A percentile compares a stretch with the other conserved stretches of the same genome.
These are phyloP conservation scores for Trachelus stipa DNA, from an alignment of 2,888 invertebrate species.

Conservation along the genomic window DNA sequence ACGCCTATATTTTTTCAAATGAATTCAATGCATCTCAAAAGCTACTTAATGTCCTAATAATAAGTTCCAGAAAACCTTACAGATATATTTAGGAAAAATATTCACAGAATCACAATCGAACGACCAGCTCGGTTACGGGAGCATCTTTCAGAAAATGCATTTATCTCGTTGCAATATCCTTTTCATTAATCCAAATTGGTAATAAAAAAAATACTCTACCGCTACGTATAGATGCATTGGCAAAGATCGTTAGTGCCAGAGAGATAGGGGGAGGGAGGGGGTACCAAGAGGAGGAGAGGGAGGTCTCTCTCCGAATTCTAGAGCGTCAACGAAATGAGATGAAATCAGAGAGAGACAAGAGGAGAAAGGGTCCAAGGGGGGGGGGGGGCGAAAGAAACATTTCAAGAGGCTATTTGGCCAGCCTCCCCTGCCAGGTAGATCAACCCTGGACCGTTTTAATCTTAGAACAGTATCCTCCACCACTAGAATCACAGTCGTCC, in stretches of 20 bases:
- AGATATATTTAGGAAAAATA: not conserved
- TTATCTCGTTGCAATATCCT: not conserved
- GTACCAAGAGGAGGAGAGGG: not conserved
- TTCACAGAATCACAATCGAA: not conserved
- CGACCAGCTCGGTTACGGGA: not conserved
- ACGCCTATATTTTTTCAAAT: not conserved
- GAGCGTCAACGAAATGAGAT: slow-evolving; percentile 15
- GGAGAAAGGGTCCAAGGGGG: slow-evolving; percentile 23
- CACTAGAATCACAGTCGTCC: not conserved
- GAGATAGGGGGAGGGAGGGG: not conserved
- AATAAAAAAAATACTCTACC: not conserved
- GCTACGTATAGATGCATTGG: not conserved
- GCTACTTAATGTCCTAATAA: not conserved
- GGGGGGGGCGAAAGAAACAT: not conserved
- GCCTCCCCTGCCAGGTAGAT: slow-evolving; percentile 36
- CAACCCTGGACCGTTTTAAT: slow-evolving; percentile 46
- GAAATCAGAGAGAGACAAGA: slow-evolving; percentile 12
- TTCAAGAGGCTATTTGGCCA: slow-evolving; percentile 11
- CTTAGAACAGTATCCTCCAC: slow-evolving; percentile 38
- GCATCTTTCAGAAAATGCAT: not conserved
- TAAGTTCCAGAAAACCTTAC: not conserved
- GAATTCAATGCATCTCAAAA: not conserved
- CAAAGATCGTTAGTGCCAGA: not conserved
- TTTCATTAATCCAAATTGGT: not conserved
- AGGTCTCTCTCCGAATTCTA: not conserved